Percentiles rank a stretch among this genome's conserved stretches.
Evolutionary conservation across 2,888 invertebrate genomes (phyloP).

Genomic region (Meta bourneti): DNA sequence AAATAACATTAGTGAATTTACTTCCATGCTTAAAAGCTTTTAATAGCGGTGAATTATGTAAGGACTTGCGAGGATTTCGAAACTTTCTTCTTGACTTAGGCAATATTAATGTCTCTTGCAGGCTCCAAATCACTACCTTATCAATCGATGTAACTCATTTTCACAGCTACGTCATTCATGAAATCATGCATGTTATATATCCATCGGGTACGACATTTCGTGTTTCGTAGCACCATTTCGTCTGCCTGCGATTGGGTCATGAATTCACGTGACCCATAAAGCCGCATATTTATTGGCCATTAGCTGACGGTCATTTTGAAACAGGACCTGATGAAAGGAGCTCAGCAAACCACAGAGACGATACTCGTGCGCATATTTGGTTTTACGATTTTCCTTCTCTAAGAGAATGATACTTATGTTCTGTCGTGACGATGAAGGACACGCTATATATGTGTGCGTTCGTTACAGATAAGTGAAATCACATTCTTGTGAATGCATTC

Average conservation of each 20-base stretch:
- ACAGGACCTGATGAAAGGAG: conserved; percentile 15
- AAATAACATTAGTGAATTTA: too few species aligned
- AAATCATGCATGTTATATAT: background rate
- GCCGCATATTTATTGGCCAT: conserved; percentile 41
- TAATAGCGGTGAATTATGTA: too few species aligned
- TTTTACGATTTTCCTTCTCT: background rate
- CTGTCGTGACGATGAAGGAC: background rate
- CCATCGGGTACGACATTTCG: background rate
- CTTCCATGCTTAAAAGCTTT: too few species aligned
- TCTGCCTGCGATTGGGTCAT: conserved; percentile 10
- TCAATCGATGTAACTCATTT: conserved; percentile 5
- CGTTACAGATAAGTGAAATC: too few species aligned
- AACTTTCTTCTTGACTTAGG: too few species aligned
- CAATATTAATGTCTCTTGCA: too few species aligned
- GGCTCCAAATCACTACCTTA: background rate
- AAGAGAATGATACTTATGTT: background rate
- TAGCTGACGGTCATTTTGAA: conserved; percentile 49
- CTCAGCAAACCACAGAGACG: background rate
- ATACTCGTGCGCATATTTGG: background rate
- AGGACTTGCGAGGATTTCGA: too few species aligned
- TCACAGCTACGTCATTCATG: conserved; percentile 5
- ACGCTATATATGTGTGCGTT: background rate
- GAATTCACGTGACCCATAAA: conserved; percentile 33
- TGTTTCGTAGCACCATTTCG: conserved; percentile 10
- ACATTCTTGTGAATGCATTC: too few species aligned